Evolutionary conservation across 2,888 invertebrate species (phyloP), one percentile per base, ranked within the genome.

Genomic region (Plagiodera versicolora): DNA sequence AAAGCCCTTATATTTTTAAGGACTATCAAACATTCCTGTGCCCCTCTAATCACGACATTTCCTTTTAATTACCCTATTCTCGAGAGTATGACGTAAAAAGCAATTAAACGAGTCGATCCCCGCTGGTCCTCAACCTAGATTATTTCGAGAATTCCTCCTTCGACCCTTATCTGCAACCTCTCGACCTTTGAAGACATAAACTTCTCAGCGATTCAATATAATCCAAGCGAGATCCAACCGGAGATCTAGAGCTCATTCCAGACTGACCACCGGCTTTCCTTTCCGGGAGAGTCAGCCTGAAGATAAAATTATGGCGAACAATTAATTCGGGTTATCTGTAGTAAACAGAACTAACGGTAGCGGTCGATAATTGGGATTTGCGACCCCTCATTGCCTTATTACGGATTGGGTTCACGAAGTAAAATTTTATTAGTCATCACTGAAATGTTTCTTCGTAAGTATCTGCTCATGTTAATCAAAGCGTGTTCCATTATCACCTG

Each of bases 251-350:
- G 18, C 20, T 11, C 20, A 19, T 46, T 46, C 46, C 46, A 39
- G 64, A 67, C 67, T 67, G 69, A 71, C 70, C 69, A 62, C 66
- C 64, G 66, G 56, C 65, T 64, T 62, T 39, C 58, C 63, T 57
- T 62, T 62, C 56, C 59, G 64, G 58, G 62, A 58, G 48, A 49
- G 55, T 61, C n/a, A n/a, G n/a, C 55, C 63, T 67, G 71, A 67
- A 69, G 68, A 72, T 72, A 72, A 71, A 72, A 72, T 72, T 72
- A 72, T 71, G 39, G 72, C 70, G 69, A 67, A 69, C 71, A 72
- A 73, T 73, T 73, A 72, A 70, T 69, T 65, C 68, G 61, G 62
- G 59, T 69, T 70, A 69, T 70, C 71, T 70, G 66, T 60, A 67
- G 68, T 68, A 69, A 71, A 71, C 69, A 70, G 53, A 11, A 35